These are phyloP conservation scores for Drosophila meridionalis DNA, from an alignment of 2,888 invertebrate genomes.

Conservation along the genomic window DNA sequence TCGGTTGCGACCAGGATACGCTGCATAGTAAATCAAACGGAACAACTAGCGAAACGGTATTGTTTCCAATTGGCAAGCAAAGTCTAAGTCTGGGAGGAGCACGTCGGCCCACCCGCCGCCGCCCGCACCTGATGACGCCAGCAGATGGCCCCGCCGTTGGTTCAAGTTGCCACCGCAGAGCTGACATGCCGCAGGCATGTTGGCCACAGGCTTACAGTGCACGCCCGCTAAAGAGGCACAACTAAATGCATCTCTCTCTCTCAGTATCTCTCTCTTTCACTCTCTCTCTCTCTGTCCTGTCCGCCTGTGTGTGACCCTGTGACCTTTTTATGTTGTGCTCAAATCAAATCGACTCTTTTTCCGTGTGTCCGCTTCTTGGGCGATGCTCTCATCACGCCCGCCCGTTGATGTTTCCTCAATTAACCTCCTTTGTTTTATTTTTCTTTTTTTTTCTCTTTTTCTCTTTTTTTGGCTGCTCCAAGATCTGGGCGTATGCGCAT, in stretches of 20 bases:
- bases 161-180: constrained; percentile 77
- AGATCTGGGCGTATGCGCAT: constrained; percentile 74
- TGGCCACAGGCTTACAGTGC: constrained; percentile 50
- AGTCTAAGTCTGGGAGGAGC: constrained; percentile 64
- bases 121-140: constrained; percentile 59
- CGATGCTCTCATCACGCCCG: constrained; percentile 80
- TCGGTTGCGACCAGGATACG: constrained; percentile 7
- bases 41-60: constrained; percentile 78
- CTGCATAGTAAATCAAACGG: constrained; percentile 79
- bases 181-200: constrained; percentile 69
- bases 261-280: constrained; percentile 4
- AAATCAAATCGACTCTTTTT: constrained; percentile 74
- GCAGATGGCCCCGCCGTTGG: constrained; percentile 70
- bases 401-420: constrained; percentile 77
- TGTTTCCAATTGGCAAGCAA: constrained; percentile 77
- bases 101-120: constrained; percentile 18
- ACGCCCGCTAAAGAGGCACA: constrained; percentile 56
- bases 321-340: constrained; percentile 75
- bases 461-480: constrained; percentile 4
- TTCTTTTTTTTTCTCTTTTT: constrained; percentile 5
- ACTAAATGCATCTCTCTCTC: constrained; percentile 5
- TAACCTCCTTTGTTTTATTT: constrained; percentile 62
- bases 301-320: constrained; percentile 54
- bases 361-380: constrained; percentile 70
- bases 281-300: neutral